Evolutionary conservation across 2,113 vertebrate genomes (phyloP), one percentile per base, ranked within the genome.

Genomic region (Heterotilapia buettikoferi): DNA sequence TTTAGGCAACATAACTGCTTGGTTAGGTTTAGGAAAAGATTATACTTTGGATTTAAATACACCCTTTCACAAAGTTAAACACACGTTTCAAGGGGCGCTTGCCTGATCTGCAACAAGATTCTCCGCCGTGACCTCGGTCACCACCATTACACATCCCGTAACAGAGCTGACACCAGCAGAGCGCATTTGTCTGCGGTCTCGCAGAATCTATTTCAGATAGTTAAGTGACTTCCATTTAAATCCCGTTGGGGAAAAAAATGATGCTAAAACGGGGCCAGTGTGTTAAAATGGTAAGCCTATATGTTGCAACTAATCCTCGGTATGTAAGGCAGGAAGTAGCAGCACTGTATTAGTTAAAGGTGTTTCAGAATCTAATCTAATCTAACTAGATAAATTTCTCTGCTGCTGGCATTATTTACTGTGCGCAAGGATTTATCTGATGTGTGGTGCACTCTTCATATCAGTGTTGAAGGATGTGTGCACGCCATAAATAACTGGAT

Each of bases 201-300:
- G 6, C 18, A 19, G 45, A 78, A 78, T 52, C 73, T 78, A 50
- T 78, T 52, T 78, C 45, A 52, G 26, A 2, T 52, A 78, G 10
- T 52, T 52, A 33, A 33, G 45, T 1, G 45, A 52, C 73, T 78
- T 78, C 26, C 45, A 50, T 78, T 78, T 31, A 31, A 78, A 12
- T 78, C 16, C 10, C 6, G 45, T 50, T 78, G 16, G 38, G 12
- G 0, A 0, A 6, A 31, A 8, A 78, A n/a, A 31, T 31, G 1
- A 52, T 52, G 45, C 18, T 52, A 52, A 78, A 78, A 78, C 5
- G 18, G 47, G 24, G 18, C 26, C 45, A 78, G 73, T 78, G 45
- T 78, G 45, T 78, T 78, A 52, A 78, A 78, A 52, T 13, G 26
- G 47, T 33, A 78, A 78, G 73, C 26, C 6, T 12, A 31, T 14